Evolutionary conservation across 2,113 vertebrate species (phyloP).

Genomic region (Euleptes europaea): DNA sequence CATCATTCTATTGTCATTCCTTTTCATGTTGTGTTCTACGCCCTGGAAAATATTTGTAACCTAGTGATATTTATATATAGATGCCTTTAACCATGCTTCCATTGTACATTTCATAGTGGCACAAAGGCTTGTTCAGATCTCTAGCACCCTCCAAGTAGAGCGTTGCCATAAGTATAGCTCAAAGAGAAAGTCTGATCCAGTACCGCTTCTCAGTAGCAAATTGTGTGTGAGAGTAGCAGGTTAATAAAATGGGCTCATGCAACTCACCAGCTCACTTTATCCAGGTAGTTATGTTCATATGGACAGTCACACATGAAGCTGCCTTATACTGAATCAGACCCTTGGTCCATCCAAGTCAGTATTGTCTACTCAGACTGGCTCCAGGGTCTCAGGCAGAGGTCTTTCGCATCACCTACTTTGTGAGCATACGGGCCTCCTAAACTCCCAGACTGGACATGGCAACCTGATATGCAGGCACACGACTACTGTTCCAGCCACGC

Average conservation of each 20-base stretch:
- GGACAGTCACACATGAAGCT: too few species aligned
- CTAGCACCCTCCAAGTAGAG: not conserved
- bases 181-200: not conserved
- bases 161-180: not conserved
- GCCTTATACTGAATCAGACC: too few species aligned
- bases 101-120: not conserved
- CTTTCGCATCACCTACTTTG: too few species aligned
- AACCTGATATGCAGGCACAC: too few species aligned
- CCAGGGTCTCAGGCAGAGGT: too few species aligned
- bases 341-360: too few species aligned
- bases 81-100: not conserved
- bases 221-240: not conserved
- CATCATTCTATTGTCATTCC: not conserved
- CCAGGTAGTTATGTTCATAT: not conserved
- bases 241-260: not conserved
- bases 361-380: too few species aligned
- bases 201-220: not conserved
- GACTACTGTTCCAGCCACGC: too few species aligned
- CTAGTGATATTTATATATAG: not conserved
- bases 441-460: too few species aligned
- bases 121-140: too few species aligned
- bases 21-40: not conserved
- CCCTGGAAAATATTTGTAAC: not conserved
- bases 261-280: not conserved
- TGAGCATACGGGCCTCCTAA: too few species aligned